Base-by-base conservation (phyloP, 2,888 invertebrate species). In the Cheilosia urbana region DNA sequence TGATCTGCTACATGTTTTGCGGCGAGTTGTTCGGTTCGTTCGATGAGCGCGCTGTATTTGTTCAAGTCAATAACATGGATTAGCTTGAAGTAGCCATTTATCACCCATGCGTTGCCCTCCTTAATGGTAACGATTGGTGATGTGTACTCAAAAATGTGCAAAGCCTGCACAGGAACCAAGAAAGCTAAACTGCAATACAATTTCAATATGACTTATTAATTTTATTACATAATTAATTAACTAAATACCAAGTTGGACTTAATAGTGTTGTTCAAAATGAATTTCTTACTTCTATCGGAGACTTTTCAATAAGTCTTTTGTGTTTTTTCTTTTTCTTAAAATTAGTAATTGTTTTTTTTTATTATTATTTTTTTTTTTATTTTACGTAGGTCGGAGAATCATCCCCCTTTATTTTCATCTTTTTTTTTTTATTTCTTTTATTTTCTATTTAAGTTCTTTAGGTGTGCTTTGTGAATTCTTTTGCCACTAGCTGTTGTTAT, bases 51-150 rank as follows among this genome's bases (percentile, higher is more conserved):
- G 49, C 13, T 24, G 13, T 49, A 49, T 9, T 49, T 49, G 4
- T 1, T 49, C 13, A 49, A 24, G 24, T 42, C n/a, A n/a, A 42
- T 42, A 1, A 42, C 42, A n/a, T 42, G 42, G n/a, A 42, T 42
- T n/a, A 42, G 24, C 4, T 21, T 49, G 2, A 49, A 49, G 24
- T n/a, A 24, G 4, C 49, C 21, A 21, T 49, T 49, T 13, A 13
- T 21, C 11, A 49, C 49, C 90, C 89, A 91, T 89, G 91, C 89
- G 90, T 89, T 89, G 89, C 9, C 30, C 9, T 11, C 34, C 34
- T 34, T 34, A 34, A 34, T 11, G 11, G 34, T 11, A 11, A 34
- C 71, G 19, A 45, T 55, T 15, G 69, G 42, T 13, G 63, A 62
- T 40, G 42, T 40, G 13, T 53, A 63, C 7, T 49, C 89, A 71